Evolutionary conservation across 1,140 invertebrate genomes (phyloP), one percentile per base, ranked within the genome.

Genomic region (Pristionchus pacificus): DNA sequence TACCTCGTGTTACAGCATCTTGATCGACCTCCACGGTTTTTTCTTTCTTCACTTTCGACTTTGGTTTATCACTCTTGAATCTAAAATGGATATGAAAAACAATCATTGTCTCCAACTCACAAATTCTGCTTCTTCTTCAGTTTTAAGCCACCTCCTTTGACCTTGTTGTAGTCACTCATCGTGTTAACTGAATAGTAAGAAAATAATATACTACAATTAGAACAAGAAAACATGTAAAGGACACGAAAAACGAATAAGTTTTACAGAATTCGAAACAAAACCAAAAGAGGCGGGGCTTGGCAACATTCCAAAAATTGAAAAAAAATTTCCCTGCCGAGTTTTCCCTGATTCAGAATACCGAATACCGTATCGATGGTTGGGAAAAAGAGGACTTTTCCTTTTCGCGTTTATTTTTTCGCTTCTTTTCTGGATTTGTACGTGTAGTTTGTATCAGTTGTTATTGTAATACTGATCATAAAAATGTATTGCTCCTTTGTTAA

Each of bases 51-150:
- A 55, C 64, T 57, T 69, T 74, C 65, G 76, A 76, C 62, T 76
- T 75, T 0, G 49, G 30, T 31, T 74, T 76, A 58, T 77, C 75
- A 10, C 68, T 57, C 59, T 76, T 76, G 69, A 76, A 76, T 29
- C 75, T 76, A 38, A 59, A 71, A 71, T 3, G 29, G 25, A 29
- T 30, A 72, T 65, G 13, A 13, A 31, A 13, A 38, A 64, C 19
- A 38, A 27, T n/a, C 10, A 27, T 15, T 15, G 1, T 28, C 13
- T 60, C 2, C 13, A 0, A 60, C 75, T 68, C 29, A 76, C 75
- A 76, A 58, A 55, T 57, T 57, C n/a, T 73, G 65, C 28, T 76
- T 76, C 25, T 60, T 64, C 49, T 76, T 76, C 15, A 76, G 66
- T 69, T 76, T 76, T 14, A 76, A 63, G 27, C 64, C 64, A 14